Evolutionary conservation across 2,888 invertebrate species (phyloP).

Genomic region (Campoletis raptor): DNA sequence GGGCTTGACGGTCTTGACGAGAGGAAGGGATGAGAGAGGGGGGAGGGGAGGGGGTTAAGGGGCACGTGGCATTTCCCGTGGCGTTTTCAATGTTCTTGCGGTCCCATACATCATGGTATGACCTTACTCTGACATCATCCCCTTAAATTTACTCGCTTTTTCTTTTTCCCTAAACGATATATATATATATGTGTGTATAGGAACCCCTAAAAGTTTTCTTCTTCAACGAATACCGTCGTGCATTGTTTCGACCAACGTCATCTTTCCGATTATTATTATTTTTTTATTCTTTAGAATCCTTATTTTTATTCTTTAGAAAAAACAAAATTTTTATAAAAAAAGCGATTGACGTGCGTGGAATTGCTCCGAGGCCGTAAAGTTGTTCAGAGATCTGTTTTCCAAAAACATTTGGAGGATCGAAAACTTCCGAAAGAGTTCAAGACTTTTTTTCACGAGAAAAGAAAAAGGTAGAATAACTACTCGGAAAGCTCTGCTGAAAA

Average conservation of each 20-base stretch:
- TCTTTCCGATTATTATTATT: constrained; percentile 77
- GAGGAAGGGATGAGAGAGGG: constrained; percentile 62
- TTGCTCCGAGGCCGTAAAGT: no score
- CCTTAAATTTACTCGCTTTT: constrained; percentile 72
- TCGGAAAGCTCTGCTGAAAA: no score
- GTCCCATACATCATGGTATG: constrained; percentile 81
- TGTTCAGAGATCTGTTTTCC: no score
- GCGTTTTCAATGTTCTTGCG: constrained; percentile 67
- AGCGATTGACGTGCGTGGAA: no score
- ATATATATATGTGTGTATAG: constrained; percentile 52
- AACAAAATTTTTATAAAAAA: no score
- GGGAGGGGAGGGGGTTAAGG: constrained; percentile 71
- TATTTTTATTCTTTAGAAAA: no score
- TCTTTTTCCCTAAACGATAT: constrained; percentile 49
- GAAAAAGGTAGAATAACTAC: no score
- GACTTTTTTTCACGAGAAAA: no score
- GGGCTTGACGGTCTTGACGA: constrained; percentile 23
- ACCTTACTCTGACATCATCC: constrained; percentile 78
- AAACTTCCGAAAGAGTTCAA: no score
- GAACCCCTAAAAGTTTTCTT: constrained; percentile 57
- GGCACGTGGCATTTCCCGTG: constrained; percentile 82
- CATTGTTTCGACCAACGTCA: constrained; percentile 82
- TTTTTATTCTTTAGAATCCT: no score
- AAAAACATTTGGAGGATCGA: no score
- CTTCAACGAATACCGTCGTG: constrained; percentile 75